Evolutionary conservation across 2,797 vertebrate species (phyloP).

Genomic region (Tokudaia tokunoshimensis): DNA sequence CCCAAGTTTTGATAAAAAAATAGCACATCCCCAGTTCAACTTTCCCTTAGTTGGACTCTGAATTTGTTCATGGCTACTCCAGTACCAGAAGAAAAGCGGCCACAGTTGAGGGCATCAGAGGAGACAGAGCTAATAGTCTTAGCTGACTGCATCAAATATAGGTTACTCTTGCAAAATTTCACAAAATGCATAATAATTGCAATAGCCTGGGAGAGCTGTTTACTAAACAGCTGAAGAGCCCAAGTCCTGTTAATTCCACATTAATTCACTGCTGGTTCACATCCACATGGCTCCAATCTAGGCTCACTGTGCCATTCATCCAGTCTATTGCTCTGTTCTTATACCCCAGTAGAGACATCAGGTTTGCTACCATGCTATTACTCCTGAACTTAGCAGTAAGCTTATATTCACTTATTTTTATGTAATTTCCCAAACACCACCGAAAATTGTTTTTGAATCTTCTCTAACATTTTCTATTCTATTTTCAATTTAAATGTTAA

Average conservation of each 20-base stretch:
- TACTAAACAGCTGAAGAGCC: neutral
- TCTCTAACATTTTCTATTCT: neutral
- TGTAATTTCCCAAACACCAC: neutral
- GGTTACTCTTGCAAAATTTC: neutral
- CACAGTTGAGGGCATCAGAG: too few species aligned
- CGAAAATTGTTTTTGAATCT: neutral
- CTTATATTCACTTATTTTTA: neutral
- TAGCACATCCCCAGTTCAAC: neutral
- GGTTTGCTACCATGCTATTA: neutral
- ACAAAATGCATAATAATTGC: neutral
- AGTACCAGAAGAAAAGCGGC: neutral
- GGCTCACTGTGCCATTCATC: neutral
- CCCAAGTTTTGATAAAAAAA: constrained; percentile 28
- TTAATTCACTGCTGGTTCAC: neutral
- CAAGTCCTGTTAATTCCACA: neutral
- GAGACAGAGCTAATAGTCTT: neutral
- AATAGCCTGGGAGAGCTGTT: neutral
- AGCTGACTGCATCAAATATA: neutral
- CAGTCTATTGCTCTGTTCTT: neutral
- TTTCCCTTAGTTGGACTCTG: neutral
- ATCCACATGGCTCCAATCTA: neutral
- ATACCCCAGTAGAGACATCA: neutral
- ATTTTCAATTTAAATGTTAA: constrained; percentile 6
- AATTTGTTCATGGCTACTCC: neutral
- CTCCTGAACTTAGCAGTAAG: constrained; percentile 9